These are phyloP conservation scores for Aricia artaxerxes DNA, from an alignment of 2,888 invertebrate species.

Conservation along the genomic window DNA sequence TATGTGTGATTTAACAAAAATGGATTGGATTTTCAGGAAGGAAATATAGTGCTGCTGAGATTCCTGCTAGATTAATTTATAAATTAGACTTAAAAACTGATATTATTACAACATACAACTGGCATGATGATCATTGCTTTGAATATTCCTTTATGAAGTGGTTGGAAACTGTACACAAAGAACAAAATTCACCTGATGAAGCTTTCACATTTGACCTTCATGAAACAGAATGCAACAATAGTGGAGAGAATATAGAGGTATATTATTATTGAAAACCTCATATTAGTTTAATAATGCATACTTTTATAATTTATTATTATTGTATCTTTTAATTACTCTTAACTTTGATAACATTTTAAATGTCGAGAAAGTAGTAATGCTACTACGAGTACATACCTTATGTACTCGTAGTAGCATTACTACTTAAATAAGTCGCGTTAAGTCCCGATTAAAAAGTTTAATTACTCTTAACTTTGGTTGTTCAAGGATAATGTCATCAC, in stretches of 20 bases:
- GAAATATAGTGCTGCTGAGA: slow-evolving; percentile 76
- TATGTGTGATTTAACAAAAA: neutral
- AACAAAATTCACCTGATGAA: slow-evolving; percentile 63
- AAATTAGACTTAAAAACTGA: slow-evolving; percentile 64
- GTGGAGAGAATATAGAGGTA: slow-evolving; percentile 48
- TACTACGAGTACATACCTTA: too few relatives aligned
- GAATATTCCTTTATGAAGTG: slow-evolving; percentile 52
- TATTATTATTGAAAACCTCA: slow-evolving; percentile 29
- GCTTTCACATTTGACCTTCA: slow-evolving; percentile 52
- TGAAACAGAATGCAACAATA: slow-evolving; percentile 41
- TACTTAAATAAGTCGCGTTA: too few relatives aligned
- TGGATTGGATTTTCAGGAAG: slow-evolving; percentile 51
- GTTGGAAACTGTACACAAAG: slow-evolving; percentile 53
- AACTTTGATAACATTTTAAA: slow-evolving; percentile 40
- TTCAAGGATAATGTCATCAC: slow-evolving; percentile 54
- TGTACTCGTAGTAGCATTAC: too few relatives aligned
- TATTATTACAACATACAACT: slow-evolving; percentile 57
- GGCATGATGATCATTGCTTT: slow-evolving; percentile 49
- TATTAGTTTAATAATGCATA: neutral
- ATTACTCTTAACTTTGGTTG: slow-evolving; percentile 41
- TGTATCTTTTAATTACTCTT: slow-evolving; percentile 36
- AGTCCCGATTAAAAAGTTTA: neutral
- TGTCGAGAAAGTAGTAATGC: too few relatives aligned
- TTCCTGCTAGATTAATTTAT: slow-evolving; percentile 83
- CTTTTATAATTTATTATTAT: slow-evolving; percentile 39